phyloP scores from a whole-genome alignment of 2,888 invertebrate genomes.

The Drosophila pseudotakahashii region DNA sequence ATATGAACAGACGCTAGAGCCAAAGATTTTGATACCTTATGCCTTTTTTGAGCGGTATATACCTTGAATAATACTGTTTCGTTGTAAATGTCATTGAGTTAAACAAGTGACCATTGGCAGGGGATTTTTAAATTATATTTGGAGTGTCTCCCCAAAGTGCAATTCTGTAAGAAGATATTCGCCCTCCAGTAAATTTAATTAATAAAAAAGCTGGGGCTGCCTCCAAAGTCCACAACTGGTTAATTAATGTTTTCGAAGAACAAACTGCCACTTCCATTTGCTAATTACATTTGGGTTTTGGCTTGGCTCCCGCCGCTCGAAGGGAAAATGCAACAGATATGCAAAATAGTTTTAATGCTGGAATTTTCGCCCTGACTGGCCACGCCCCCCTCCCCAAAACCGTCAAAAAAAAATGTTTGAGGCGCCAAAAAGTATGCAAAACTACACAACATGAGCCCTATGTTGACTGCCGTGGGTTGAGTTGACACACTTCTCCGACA shows the following conservation, averaged over 20 bases:
- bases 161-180: not conserved
- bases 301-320: conserved; percentile 34
- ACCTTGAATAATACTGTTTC: too few relatives aligned
- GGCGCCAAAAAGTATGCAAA: conserved; percentile 55
- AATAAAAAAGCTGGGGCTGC: not conserved
- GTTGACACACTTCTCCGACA: conserved; percentile 58
- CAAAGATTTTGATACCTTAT: too few relatives aligned
- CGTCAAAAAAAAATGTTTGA: conserved; percentile 46
- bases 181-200: not conserved
- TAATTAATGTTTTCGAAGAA: conserved; percentile 9
- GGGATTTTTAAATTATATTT: not conserved
- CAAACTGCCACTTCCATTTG: conserved; percentile 39
- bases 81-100: too few relatives aligned
- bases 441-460: conserved; percentile 34
- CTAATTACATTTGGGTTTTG: conserved; percentile 65
- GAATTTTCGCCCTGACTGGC: conserved; percentile 7
- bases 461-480: conserved; percentile 54
- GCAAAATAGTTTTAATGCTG: conserved; percentile 53
- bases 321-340: conserved; percentile 61
- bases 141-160: not conserved
- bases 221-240: conserved; percentile 1
- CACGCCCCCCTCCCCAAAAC: conserved; percentile 3
- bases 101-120: too few relatives aligned
- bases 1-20: too few relatives aligned
- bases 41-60: too few relatives aligned